Evolutionary conservation across 2,888 invertebrate species (phyloP), one percentile per base, ranked within the genome.

Genomic region (Xiphydria camelus): DNA sequence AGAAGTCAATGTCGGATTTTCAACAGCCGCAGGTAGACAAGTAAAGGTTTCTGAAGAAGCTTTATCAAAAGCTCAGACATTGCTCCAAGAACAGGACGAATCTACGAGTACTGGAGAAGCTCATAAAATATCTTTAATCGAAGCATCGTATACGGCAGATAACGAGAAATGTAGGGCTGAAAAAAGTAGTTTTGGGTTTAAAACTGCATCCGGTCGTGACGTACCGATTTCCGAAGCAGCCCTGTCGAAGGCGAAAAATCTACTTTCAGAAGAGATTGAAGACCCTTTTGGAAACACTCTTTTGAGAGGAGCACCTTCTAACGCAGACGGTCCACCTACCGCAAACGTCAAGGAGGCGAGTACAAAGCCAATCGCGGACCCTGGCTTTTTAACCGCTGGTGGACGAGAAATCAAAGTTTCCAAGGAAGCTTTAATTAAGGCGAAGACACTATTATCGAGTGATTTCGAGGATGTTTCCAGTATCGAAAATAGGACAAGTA

Each of bases 331-430:
- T 23, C 15, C 12, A 23, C 23, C n/a, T 38, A 38, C 68, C 58
- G 15, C 77, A 3, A 71, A 67, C 63, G 70, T 76, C 55, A 25
- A 74, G 26, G 62, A 55, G 26, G 36, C 45, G 32, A 38, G 31
- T 17, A 46, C 35, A 19, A 41, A 35, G 2, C 41, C 18, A 21
- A 50, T 50, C 31, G 34, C n/a, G n/a, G 5, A 9, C 34, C n/a
- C n/a, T n/a, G 68, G 66, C 12, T 70, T 68, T 43, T 55, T 60
- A 53, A 76, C 76, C 18, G 72, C 73, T 7, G 70, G 59, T 44
- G 64, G 66, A 12, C 59, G 57, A 41, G 26, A 40, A 10, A 49
- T 63, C 4, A 40, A 49, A n/a, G 48, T 66, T 4, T 57, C 59
- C 4, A 51, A 57, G 34, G 41, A 49, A 12, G 40, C 52, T n/a